Conservation (phyloP, 2,888 invertebrate genomes). For the Pristionchus arcanus region DNA sequence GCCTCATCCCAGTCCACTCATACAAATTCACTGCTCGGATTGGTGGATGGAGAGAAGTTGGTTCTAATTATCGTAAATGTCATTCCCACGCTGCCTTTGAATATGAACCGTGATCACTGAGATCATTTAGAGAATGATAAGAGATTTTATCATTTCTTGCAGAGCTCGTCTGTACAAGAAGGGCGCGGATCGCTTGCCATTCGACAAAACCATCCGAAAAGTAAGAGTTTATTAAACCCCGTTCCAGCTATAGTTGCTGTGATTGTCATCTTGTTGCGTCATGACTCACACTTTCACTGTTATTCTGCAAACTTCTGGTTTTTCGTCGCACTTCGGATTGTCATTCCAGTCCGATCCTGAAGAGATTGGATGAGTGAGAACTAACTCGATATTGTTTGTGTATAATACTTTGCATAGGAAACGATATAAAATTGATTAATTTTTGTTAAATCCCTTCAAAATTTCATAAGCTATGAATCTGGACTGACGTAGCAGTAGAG, state of each 20-base stretch:
- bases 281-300: neutral
- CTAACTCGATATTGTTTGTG: neutral
- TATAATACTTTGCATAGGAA: no score
- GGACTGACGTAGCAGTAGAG: no score
- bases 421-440: no score
- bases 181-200: constrained; percentile 41
- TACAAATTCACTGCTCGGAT: constrained; percentile 1
- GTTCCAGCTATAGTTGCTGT: neutral
- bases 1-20: constrained; percentile 36
- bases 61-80: neutral
- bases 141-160: neutral
- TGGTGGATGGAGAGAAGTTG: constrained; percentile 48
- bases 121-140: neutral
- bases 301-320: neutral
- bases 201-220: constrained; percentile 32
- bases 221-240: neutral
- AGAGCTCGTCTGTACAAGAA: constrained; percentile 48
- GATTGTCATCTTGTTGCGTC: neutral
- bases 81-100: neutral
- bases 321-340: neutral
- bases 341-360: no score
- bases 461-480: no score
- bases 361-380: no score
- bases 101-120: neutral
- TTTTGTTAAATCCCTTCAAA: no score